These are phyloP conservation scores for Phyto melanocephala DNA, from an alignment of 2,888 invertebrate species.

Conservation along the genomic window DNA sequence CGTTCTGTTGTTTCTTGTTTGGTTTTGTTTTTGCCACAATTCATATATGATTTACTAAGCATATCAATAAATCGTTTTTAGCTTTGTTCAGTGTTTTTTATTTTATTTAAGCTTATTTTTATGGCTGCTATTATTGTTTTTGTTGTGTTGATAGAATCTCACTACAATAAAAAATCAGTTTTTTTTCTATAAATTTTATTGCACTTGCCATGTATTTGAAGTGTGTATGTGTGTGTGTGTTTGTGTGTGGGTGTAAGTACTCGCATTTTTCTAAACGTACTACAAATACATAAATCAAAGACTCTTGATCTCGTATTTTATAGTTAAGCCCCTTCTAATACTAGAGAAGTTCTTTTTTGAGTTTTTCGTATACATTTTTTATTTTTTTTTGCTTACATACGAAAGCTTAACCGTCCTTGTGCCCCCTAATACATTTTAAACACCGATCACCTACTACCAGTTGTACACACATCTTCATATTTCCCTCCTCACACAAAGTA, in stretches of 20 bases:
- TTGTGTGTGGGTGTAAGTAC: not conserved
- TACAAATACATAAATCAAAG: conserved; percentile 58
- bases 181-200: conserved; percentile 41
- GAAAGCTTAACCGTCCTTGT: conserved; percentile 44
- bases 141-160: conserved; percentile 30
- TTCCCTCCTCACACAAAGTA: not conserved
- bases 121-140: not conserved
- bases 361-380: conserved; percentile 11
- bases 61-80: conserved; percentile 58
- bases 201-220: conserved; percentile 38
- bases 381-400: conserved; percentile 31
- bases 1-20: not conserved
- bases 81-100: not conserved
- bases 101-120: not conserved
- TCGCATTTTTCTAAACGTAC: conserved; percentile 9
- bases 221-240: not conserved
- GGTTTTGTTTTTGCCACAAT: conserved; percentile 52
- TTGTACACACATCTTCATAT: not conserved
- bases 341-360: conserved; percentile 12
- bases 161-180: conserved; percentile 44
- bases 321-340: conserved; percentile 60
- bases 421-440: not conserved
- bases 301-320: conserved; percentile 61
- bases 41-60: conserved; percentile 64
- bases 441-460: not conserved